A percentile compares a stretch with the other conserved stretches of the same genome.
Conservation (phyloP, 2,888 invertebrate genomes). For the Parnassius mnemosyne region DNA sequence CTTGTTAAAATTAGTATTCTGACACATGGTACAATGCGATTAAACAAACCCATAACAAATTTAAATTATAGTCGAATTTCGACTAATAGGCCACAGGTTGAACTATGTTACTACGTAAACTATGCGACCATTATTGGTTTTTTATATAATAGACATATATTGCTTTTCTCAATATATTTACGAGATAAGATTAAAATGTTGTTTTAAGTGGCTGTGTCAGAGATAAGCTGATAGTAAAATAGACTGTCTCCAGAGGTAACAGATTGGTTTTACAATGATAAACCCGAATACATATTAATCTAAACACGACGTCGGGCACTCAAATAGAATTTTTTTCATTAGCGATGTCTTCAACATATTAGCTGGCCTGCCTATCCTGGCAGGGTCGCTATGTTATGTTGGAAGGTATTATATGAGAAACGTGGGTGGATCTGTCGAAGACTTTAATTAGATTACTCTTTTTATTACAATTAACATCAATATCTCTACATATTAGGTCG, state of each 20-base stretch:
- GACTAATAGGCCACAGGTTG: no score
- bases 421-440: no score
- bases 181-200: slow-evolving; percentile 17
- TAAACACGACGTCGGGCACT: neutral
- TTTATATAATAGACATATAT: neutral
- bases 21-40: no score
- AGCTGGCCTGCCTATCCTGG: no score
- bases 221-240: slow-evolving; percentile 12
- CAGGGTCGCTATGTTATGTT: no score
- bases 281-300: neutral
- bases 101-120: no score
- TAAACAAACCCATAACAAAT: neutral
- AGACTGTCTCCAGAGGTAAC: neutral
- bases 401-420: no score
- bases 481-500: no score
- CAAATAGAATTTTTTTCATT: neutral
- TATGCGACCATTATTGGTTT: neutral
- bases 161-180: neutral
- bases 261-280: neutral
- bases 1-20: neutral
- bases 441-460: no score
- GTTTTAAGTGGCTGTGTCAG: slow-evolving; percentile 9
- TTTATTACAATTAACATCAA: no score
- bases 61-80: neutral
- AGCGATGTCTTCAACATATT: no score